phyloP scores from a whole-genome alignment of 2,797 vertebrate species.

The Helicolenus hilgendorfi region DNA sequence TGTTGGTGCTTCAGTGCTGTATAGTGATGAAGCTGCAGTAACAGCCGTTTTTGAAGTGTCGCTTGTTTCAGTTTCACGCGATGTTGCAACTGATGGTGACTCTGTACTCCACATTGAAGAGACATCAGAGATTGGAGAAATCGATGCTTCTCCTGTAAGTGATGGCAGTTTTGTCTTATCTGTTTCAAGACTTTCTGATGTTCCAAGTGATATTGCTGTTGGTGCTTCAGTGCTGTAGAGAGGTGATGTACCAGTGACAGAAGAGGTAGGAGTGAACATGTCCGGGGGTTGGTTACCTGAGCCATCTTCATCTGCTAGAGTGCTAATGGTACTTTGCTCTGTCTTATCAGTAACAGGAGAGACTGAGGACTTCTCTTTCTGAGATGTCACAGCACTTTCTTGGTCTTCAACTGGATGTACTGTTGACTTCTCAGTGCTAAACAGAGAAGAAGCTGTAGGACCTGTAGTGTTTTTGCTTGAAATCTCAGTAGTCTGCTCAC shows the following conservation, averaged over 20 bases:
- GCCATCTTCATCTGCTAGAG: not conserved
- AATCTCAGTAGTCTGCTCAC: constrained; percentile 11
- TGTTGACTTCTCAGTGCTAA: not conserved
- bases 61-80: not conserved
- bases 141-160: too few species aligned
- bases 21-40: not conserved
- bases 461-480: not conserved
- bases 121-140: too few species aligned
- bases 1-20: not conserved
- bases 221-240: not conserved
- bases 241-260: not conserved
- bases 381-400: constrained; percentile 1
- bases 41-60: not conserved
- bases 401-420: not conserved
- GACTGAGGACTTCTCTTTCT: constrained; percentile 1
- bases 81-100: not conserved
- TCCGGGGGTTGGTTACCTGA: constrained; percentile 24
- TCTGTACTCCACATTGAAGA: not conserved
- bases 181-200: too few species aligned
- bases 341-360: not conserved
- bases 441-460: too few species aligned
- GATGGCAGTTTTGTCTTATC: too few species aligned
- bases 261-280: not conserved
- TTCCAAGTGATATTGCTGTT: not conserved
- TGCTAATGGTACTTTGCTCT: not conserved